These are phyloP conservation scores for Pecten maximus DNA, from an alignment of 2,888 invertebrate species.

Conservation along the genomic window DNA sequence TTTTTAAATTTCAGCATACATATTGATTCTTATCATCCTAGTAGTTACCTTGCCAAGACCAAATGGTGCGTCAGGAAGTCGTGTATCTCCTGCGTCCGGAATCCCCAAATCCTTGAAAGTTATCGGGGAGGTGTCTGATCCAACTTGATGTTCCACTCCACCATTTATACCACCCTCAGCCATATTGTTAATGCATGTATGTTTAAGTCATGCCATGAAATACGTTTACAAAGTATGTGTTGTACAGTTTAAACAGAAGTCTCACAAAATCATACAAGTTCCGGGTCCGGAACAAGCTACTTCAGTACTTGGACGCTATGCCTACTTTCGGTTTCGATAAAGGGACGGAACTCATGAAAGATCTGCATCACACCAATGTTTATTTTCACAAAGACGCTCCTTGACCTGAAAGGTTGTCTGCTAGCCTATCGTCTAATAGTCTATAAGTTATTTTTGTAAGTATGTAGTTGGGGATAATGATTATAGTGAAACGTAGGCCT, in stretches of 20 bases:
- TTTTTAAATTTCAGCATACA: too few species aligned
- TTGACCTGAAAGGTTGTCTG: constrained; percentile 23
- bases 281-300: too few species aligned
- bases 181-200: neutral
- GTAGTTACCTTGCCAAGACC: constrained; percentile 63
- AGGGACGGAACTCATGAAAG: neutral
- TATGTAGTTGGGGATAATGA: too few species aligned
- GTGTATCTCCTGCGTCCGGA: constrained; percentile 41
- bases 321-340: neutral
- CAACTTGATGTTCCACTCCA: neutral
- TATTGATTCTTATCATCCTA: too few species aligned
- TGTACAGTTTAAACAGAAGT: neutral
- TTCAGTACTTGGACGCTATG: too few species aligned
- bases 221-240: neutral
- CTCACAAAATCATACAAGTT: too few species aligned
- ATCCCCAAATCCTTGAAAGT: constrained; percentile 72
- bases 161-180: neutral
- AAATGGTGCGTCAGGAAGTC: constrained; percentile 60
- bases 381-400: neutral
- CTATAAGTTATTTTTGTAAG: neutral
- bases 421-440: too few species aligned
- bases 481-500: too few species aligned
- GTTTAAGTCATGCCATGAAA: neutral
- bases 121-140: constrained; percentile 51
- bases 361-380: neutral